Base-by-base conservation (phyloP, 2,888 invertebrate species). In the Orthosia cruda region DNA sequence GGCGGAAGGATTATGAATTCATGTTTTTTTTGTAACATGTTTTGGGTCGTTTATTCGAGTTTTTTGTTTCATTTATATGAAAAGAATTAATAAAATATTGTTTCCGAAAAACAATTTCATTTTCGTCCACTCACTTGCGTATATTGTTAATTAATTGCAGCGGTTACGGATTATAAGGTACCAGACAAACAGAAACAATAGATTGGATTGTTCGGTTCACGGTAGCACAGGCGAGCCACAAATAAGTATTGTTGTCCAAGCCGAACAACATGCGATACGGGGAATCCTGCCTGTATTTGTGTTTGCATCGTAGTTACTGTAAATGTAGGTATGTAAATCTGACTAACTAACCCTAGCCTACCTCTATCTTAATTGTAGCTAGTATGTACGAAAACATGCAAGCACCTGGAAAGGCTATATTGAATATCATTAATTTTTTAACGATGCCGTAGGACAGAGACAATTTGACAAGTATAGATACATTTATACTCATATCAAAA, bases 241-340 rank as follows among this genome's bases (percentile, higher is more conserved):
- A 82, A 82, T 82, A 81, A 84, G 66, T 76, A 65, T 82, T 82
- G 81, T 71, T 71, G 85, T 71, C 59, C 68, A 69, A 71, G 66
- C 71, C 69, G 66, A 75, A 84, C 80, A 74, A 79, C 68, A 65
- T n/a, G 52, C 59, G 81, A 84, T 81, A 81, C 81, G 52, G 50
- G 49, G 57, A 74, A 50, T 69, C 9, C 81, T 71, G 65, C 49
- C 49, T 71, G 45, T 23, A 45, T 45, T 26, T 16, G 68, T 61
- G 69, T 75, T 68, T 80, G 66, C 47, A 15, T 40, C 40, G 59
- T 59, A 45, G 40, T 45, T 45, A 45, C 52, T 75, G 75, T 69
- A 62, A 69, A 74, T 69, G 74, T 61, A 63, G 72, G 79, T 61
- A 63, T 78, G 79, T 72, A 66, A 73, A 69, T 58, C 66, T 61